These are phyloP conservation scores for Frieseomelitta varia DNA, from an alignment of 1,140 invertebrate species.

Conservation along the genomic window DNA sequence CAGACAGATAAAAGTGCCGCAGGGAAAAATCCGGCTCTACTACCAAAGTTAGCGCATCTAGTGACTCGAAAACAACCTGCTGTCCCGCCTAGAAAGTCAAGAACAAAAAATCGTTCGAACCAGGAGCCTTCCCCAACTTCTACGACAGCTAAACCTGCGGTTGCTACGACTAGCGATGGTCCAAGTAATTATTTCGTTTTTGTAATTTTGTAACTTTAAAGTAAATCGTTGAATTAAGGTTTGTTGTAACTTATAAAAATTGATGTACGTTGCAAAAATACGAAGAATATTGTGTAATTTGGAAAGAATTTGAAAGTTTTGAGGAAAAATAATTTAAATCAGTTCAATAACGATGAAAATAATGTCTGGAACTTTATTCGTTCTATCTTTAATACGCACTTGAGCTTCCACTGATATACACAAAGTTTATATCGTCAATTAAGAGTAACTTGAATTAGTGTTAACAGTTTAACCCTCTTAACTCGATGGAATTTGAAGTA, in stretches of 20 bases:
- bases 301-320: background rate
- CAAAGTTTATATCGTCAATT: background rate
- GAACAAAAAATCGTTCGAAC: background rate
- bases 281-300: too few relatives aligned
- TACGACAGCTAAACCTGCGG: background rate
- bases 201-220: background rate
- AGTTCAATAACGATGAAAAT: background rate
- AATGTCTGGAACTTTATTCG: background rate
- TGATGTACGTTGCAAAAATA: too few relatives aligned
- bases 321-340: background rate
- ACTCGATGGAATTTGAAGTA: background rate
- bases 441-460: background rate
- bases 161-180: background rate
- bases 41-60: constrained; percentile 76
- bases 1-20: constrained; percentile 55
- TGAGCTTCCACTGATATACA: background rate
- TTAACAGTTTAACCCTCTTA: background rate
- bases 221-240: background rate
- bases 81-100: constrained; percentile 73
- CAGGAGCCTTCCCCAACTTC: background rate
- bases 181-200: background rate
- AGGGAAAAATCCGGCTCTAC: constrained; percentile 74
- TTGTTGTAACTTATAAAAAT: too few relatives aligned
- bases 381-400: background rate
- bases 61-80: constrained; percentile 75